Evolutionary conservation across 2,797 vertebrate species (phyloP).

Genomic region (Lemur catta): DNA sequence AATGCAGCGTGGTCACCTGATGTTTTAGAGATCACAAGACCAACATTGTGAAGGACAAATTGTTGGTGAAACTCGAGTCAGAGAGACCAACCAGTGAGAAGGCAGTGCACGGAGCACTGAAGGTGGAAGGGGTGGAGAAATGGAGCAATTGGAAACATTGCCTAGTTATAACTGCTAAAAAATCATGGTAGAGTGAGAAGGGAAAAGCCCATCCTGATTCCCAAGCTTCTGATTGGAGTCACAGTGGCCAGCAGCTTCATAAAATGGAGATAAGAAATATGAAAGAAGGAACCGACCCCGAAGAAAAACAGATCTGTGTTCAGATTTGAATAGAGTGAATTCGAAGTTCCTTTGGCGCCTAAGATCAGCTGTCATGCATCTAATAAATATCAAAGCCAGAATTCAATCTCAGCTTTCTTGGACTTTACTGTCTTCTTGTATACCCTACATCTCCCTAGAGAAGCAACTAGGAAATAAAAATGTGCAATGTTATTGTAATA

Average conservation of each 20-base stretch:
- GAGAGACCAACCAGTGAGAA: not conserved
- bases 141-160: rapidly evolving
- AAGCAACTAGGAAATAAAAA: not conserved
- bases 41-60: rapidly evolving
- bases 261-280: not conserved
- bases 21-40: not conserved
- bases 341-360: not conserved
- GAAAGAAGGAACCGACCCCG: not conserved
- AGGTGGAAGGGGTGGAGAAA: not conserved
- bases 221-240: not conserved
- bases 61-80: too few species aligned
- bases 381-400: not conserved
- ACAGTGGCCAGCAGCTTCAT: not conserved
- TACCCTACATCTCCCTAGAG: not conserved
- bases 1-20: not conserved
- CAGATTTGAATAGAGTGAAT: not conserved
- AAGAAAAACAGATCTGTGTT: not conserved
- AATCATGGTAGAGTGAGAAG: not conserved
- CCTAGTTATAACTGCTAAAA: not conserved
- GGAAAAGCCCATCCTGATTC: not conserved
- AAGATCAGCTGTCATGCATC: not conserved
- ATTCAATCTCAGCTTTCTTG: not conserved
- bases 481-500: not conserved
- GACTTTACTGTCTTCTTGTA: not conserved
- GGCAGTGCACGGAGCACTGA: not conserved